phyloP scores from a whole-genome alignment of 1,140 invertebrate species.

The Acromyrmex charruanus region DNA sequence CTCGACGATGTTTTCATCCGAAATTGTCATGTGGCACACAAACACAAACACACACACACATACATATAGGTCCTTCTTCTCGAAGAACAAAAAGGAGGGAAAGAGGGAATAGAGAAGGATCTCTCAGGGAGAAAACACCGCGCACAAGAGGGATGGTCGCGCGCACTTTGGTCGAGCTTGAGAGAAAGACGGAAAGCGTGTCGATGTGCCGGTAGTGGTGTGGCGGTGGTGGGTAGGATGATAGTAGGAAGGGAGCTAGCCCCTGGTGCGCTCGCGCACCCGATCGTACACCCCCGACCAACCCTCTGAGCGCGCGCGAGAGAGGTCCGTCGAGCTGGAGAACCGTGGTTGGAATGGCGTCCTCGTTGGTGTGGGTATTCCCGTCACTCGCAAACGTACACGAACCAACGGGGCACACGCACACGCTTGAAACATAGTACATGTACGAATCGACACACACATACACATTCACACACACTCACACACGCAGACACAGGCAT shows the following conservation, averaged over 20 bases:
- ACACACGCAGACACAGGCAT: neutral
- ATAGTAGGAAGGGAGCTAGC: conserved; percentile 51
- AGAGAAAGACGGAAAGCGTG: conserved; percentile 46
- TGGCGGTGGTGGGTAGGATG: conserved; percentile 13
- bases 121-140: neutral
- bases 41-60: neutral
- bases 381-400: neutral
- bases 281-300: conserved; percentile 51
- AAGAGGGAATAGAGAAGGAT: neutral
- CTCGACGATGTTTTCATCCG: conserved; percentile 74
- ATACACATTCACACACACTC: too few relatives aligned
- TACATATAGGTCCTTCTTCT: neutral
- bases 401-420: neutral
- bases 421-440: neutral
- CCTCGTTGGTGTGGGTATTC: conserved; percentile 51
- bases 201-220: conserved; percentile 24
- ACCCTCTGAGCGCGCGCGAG: conserved; percentile 72
- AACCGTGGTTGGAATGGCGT: conserved; percentile 62
- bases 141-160: conserved; percentile 23
- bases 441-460: neutral
- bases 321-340: conserved; percentile 64
- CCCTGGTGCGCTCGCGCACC: conserved; percentile 74
- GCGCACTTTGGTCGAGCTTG: conserved; percentile 27
- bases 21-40: conserved; percentile 69
- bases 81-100: neutral